Conservation (phyloP, 1,140 invertebrate genomes). For the Nephila pilipes region DNA sequence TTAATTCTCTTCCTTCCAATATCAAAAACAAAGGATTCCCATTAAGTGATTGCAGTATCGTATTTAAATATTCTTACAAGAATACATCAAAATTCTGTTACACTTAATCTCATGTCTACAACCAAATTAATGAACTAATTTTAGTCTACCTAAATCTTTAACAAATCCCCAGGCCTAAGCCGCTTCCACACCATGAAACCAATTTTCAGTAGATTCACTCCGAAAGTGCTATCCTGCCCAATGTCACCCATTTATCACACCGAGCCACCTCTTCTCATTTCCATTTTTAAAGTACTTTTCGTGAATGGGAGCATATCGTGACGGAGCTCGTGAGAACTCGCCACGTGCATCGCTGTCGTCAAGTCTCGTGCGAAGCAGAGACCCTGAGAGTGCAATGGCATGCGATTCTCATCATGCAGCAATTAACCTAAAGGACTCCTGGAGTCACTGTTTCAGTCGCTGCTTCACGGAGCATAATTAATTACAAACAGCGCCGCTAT, state of each 20-base stretch:
- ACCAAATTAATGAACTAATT: too few species aligned
- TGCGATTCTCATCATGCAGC: slow-evolving; percentile 22
- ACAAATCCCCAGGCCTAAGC: too few species aligned
- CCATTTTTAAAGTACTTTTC: not conserved
- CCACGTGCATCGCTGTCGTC: slow-evolving; percentile 31
- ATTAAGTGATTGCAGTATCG: too few species aligned
- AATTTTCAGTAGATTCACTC: not conserved
- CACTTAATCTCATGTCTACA: too few species aligned
- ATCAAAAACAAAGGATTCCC: too few species aligned
- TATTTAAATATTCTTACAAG: too few species aligned
- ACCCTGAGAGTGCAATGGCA: not conserved
- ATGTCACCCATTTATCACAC: not conserved
- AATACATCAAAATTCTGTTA: too few species aligned
- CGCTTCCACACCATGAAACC: too few species aligned
- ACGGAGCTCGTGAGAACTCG: slow-evolving; percentile 14
- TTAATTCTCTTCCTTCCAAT: too few species aligned
- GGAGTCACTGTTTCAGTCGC: slow-evolving; percentile 24
- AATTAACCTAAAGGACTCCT: slow-evolving; percentile 45
- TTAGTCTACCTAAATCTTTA: too few species aligned
- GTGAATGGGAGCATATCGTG: slow-evolving; percentile 16
- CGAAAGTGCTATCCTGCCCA: not conserved
- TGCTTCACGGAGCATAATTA: slow-evolving; percentile 15
- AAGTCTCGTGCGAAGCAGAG: slow-evolving; percentile 28
- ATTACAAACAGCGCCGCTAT: not conserved
- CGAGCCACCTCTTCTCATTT: slow-evolving; percentile 7